A percentile compares a stretch with the other conserved stretches of the same genome.
Evolutionary conservation across 2,888 invertebrate genomes (phyloP).

Genomic region (Panopea generosa): DNA sequence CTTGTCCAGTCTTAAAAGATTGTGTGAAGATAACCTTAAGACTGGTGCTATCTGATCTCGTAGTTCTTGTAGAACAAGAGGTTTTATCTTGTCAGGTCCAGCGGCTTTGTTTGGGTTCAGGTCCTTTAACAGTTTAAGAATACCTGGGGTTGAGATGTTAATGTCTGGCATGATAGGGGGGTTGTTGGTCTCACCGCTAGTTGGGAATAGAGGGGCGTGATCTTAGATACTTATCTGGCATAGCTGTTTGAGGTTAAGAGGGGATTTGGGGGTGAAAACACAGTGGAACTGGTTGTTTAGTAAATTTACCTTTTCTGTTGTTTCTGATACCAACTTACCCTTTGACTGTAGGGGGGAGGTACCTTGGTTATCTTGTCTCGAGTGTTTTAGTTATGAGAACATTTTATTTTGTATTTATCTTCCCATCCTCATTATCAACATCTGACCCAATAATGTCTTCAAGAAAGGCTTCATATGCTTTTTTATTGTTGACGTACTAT

Average conservation of each 20-base stretch:
- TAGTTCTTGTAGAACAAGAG: too few relatives aligned
- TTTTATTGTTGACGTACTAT: background rate
- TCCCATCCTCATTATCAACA: too few relatives aligned
- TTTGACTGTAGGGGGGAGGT: constrained; percentile 5
- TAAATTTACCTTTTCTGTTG: background rate
- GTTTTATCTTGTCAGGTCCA: too few relatives aligned
- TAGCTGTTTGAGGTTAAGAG: background rate
- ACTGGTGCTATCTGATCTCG: too few relatives aligned
- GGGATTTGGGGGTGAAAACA: constrained; percentile 1
- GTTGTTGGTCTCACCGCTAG: background rate
- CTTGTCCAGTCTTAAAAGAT: too few relatives aligned
- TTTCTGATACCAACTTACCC: background rate
- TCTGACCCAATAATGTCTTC: constrained; percentile 1
- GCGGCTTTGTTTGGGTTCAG: too few relatives aligned
- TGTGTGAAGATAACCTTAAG: too few relatives aligned
- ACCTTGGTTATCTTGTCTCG: constrained; percentile 1
- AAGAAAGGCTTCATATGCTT: background rate
- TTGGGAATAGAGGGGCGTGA: background rate
- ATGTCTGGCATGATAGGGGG: constrained; percentile 1
- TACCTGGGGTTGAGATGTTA: too few relatives aligned
- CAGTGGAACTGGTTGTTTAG: constrained; percentile 18
- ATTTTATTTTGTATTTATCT: background rate
- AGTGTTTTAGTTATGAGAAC: constrained; percentile 5
- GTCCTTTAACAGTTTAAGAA: too few relatives aligned
- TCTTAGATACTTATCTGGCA: constrained; percentile 4